phyloP scores from a whole-genome alignment of 2,113 vertebrate species.

The Ardeotis arabs region DNA sequence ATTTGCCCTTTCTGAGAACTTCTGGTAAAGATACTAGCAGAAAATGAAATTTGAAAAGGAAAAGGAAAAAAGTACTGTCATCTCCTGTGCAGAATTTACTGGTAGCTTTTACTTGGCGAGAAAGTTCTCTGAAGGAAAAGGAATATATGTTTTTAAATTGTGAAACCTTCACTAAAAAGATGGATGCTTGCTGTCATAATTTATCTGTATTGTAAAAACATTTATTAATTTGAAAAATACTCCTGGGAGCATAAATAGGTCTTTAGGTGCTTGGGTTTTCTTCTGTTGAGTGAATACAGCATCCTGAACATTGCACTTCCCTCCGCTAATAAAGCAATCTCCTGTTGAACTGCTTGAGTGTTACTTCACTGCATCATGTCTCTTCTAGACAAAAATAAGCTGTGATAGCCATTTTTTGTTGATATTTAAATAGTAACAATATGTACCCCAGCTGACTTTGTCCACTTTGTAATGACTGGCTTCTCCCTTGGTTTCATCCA shows the following conservation, averaged over 20 bases:
- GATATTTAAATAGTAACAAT: not conserved
- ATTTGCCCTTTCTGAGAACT: not conserved
- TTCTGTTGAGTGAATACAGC: not conserved
- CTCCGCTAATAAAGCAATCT: not conserved
- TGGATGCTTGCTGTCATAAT: not conserved
- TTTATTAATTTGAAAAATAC: not conserved
- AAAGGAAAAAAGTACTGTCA: not conserved
- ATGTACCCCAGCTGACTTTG: not conserved
- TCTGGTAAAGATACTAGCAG: not conserved
- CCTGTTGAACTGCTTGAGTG: not conserved
- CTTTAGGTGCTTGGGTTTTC: not conserved
- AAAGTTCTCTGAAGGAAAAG: not conserved
- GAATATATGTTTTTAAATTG: not conserved
- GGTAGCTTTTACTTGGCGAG: not conserved
- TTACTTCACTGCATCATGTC: not conserved
- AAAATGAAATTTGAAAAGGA: not conserved
- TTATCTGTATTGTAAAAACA: not conserved
- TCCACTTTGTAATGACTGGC: not conserved
- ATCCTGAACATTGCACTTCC: not conserved
- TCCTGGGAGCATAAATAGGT: not conserved
- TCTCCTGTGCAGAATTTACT: not conserved
- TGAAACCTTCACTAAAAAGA: not conserved
- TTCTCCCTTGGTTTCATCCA: not conserved
- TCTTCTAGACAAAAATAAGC: not conserved
- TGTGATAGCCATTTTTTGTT: not conserved